Percentiles rank a stretch among this genome's conserved stretches.
These are phyloP conservation scores for Germaria angustata DNA, from an alignment of 2,888 invertebrate species.

Conservation along the genomic window DNA sequence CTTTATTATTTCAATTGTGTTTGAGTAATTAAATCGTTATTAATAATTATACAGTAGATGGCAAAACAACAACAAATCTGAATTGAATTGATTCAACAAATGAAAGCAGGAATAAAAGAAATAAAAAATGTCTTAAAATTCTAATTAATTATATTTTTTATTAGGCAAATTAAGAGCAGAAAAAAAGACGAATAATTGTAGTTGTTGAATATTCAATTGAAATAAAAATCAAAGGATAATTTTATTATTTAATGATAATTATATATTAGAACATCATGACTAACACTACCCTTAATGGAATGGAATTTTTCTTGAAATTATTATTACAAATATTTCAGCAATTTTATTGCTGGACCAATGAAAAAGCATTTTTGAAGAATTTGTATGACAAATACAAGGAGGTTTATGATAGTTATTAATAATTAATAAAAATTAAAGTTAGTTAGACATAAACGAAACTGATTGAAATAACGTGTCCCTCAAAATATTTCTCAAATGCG, in stretches of 20 bases:
- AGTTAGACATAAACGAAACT: too few relatives aligned
- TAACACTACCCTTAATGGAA: slow-evolving; percentile 60
- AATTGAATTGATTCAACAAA: slow-evolving; percentile 50
- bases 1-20: slow-evolving; percentile 10
- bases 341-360: slow-evolving; percentile 21
- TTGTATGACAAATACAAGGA: too few relatives aligned
- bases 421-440: too few relatives aligned
- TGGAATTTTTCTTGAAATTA: not conserved
- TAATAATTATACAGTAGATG: not conserved
- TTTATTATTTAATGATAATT: slow-evolving; percentile 47
- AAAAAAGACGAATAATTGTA: not conserved
- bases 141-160: slow-evolving; percentile 69
- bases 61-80: slow-evolving; percentile 8
- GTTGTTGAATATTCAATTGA: slow-evolving; percentile 40
- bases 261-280: not conserved
- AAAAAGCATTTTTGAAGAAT: not conserved
- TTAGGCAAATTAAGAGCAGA: slow-evolving; percentile 66
- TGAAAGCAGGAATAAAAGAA: slow-evolving; percentile 25
- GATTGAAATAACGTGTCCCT: too few relatives aligned
- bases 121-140: slow-evolving; percentile 1
- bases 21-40: not conserved
- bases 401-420: too few relatives aligned
- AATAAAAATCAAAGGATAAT: not conserved
- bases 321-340: not conserved
- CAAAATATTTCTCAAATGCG: too few relatives aligned